Evolutionary conservation across 2,888 invertebrate genomes (phyloP), one percentile per base, ranked within the genome.

Genomic region (Thyatira batis): DNA sequence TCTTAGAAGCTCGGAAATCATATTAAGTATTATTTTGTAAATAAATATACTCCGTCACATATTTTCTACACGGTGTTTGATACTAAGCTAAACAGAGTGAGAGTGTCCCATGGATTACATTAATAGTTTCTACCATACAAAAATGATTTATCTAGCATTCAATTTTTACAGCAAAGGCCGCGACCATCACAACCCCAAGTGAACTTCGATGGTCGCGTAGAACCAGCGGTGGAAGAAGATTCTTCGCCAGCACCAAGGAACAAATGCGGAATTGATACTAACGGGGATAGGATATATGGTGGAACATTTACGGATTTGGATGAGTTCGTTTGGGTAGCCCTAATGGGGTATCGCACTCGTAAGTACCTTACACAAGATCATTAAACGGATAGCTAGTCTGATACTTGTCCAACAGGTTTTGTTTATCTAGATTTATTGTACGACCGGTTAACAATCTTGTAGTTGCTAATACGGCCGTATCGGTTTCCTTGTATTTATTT

Each of bases 321-420:
- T 53, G 94, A 94, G 69, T 94, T 93, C 74, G 94, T 94, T 0
- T 94, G 94, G 94, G 89, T 94, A 91, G 93, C 92, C 0, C 65
- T 94, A 20, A 61, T 94, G 51, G 93, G 94, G 51, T 94, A 94
- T 62, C 84, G 87, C 28, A 91, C 92, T 59, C 77, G 93, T 93
- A 72, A 82, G 87, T 80, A 52, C 4, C 6, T 27, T 49, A 11
- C 39, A 8, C 39, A 45, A 20, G 6, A 43, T 23, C 2, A 45
- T 20, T 48, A 20, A 30, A 13, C 11, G n/a, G 1, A 13, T 39
- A 39, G 13, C 2, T 39, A n/a, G 13, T 39, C 17, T 39, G n/a
- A 17, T 39, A 17, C 39, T 39, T 39, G 39, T 17, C n/a, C 5
- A 17, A 39, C 39, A 39, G 39, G 39, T 39, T 39, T 39, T 17